Evolutionary conservation across 2,797 vertebrate species (phyloP).

Genomic region (Mareca strepera): DNA sequence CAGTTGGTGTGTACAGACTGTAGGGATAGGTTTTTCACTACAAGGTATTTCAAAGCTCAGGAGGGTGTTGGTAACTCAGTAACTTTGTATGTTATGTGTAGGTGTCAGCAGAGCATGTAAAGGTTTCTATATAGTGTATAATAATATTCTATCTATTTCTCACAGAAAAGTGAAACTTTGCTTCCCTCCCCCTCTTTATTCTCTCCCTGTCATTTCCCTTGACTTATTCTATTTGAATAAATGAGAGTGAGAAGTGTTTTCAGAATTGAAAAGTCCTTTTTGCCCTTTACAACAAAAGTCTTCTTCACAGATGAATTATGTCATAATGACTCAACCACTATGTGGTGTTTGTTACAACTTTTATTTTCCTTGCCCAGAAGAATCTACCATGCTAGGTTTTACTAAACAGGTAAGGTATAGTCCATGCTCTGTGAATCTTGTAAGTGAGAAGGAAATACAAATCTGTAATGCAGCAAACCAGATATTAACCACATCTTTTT

Average conservation of each 20-base stretch:
- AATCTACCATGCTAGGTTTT: background rate
- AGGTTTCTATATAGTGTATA: background rate
- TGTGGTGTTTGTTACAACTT: background rate
- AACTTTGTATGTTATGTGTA: background rate
- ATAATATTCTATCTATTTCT: background rate
- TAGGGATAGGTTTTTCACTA: background rate
- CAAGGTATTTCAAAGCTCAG: background rate
- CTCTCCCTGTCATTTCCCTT: background rate
- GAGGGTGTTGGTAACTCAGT: background rate
- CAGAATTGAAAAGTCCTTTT: background rate
- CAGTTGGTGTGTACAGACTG: background rate
- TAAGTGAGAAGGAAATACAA: background rate
- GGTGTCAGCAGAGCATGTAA: constrained; percentile 12
- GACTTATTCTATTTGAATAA: background rate
- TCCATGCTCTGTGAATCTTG: background rate
- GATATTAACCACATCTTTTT: background rate
- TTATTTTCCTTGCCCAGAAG: background rate
- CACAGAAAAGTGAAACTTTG: background rate
- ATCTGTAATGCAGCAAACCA: background rate
- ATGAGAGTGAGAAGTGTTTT: background rate
- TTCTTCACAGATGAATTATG: background rate
- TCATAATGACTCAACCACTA: background rate
- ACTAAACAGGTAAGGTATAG: background rate
- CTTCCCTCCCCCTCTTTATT: background rate
- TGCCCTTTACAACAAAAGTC: background rate